phyloP scores from a whole-genome alignment of 2,888 invertebrate species.

The Tortrix viridana region DNA sequence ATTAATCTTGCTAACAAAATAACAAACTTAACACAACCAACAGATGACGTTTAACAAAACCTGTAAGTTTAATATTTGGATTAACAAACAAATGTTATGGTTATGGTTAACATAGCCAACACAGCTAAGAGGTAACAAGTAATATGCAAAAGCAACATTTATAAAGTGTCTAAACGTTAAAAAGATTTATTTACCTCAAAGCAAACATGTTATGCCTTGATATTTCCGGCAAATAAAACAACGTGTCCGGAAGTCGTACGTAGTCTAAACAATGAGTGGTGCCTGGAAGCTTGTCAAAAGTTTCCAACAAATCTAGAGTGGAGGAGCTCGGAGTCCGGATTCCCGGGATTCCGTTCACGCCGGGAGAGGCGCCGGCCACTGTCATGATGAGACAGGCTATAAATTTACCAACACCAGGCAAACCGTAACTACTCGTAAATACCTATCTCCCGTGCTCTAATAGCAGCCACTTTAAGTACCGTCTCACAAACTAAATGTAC shows the following conservation, averaged over 20 bases:
- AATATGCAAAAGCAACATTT: no score
- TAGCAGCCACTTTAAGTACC: constrained; percentile 38
- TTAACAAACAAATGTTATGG: no score
- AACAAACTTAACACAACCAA: no score
- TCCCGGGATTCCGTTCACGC: constrained; percentile 45
- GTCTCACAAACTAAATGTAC: constrained; percentile 36
- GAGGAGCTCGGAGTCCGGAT: constrained; percentile 43
- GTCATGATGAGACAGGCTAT: constrained; percentile 44
- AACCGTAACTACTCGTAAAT: constrained; percentile 35
- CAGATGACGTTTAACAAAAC: no score
- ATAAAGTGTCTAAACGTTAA: no score
- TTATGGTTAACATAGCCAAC: no score
- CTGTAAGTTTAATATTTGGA: no score
- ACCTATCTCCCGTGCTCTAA: constrained; percentile 27
- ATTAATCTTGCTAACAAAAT: no score
- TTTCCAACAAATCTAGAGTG: constrained; percentile 55
- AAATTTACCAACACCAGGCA: constrained; percentile 43
- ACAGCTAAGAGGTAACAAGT: no score
- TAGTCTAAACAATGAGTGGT: constrained; percentile 58
- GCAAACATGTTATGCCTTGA: constrained; percentile 24
- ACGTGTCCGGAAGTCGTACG: constrained; percentile 51
- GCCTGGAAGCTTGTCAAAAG: constrained; percentile 65
- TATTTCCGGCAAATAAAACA: constrained; percentile 29
- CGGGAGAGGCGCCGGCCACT: constrained; percentile 42
- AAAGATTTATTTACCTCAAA: neutral